Base-by-base conservation (phyloP, 2,797 vertebrate species). In the Notolepis coatsorum region DNA sequence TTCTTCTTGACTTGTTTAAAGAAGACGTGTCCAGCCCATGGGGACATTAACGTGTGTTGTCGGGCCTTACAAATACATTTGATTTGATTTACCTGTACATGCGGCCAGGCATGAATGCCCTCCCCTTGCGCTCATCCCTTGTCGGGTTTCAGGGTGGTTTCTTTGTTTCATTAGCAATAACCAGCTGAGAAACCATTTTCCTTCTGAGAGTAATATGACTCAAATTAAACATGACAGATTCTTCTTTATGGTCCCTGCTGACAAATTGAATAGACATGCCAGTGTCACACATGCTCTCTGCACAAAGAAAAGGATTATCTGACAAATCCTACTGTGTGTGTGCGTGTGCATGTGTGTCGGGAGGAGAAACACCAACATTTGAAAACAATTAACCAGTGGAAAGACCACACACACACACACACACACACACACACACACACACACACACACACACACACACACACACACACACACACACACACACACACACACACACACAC, bases 321-420 rank as follows among this genome's bases (percentile, higher is more conserved):
- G 9, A 28, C 58, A 9, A 63, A 42, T 59, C 25, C 63, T 24
- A 50, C 42, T 25, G 28, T 38, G 10, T 13, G 18, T 13, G 10
- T 47, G n/a, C 25, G 18, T 21, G 1, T 45, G 1, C 17, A 24
- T n/a, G 24, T 5, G 46, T n/a, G 25, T 7, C 2, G 15, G 15
- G 7, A 10, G 1, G 5, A 2, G 27, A 15, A 49, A 23, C 13
- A 46, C 37, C 49, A 39, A 0, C 61, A 61, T 47, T 53, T 33
- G 15, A 66, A 68, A 62, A 60, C 47, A 70, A 61, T 71, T 48
- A 28, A 6, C n/a, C n/a, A n/a, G n/a, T n/a, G n/a, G n/a, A n/a
- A n/a, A n/a, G n/a, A n/a, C n/a, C n/a, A n/a, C n/a, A n/a, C n/a
- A n/a, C 13, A 4, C 17, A 25, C 17, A 65, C 25, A 50, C 28